Base-by-base conservation (phyloP, 2,797 vertebrate genomes). In the Spinibarbus caldwelli region DNA sequence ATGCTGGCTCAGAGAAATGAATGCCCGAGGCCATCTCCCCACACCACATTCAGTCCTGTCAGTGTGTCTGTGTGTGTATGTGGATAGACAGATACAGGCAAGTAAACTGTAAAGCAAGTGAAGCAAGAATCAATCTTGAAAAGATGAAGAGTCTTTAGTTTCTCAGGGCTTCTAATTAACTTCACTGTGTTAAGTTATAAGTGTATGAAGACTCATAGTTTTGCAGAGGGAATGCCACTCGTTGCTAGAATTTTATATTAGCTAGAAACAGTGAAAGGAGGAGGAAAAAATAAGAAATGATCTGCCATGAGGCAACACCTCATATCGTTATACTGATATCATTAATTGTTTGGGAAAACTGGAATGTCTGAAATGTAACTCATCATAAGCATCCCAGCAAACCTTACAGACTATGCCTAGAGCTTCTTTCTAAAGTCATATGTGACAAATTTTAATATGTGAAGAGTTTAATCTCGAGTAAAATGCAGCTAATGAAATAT, bases 1-100 rank as follows among this genome's bases (percentile, higher is more conserved):
- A 86, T 91, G 90, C 92, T 92, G 90, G 90, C 89, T 94, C 90
- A 91, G 91, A 89, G 89, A 93, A 94, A 93, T 88, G 62, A 45
- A 70, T 80, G 89, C 90, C 93, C 85, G 78, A 29, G 91, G 93
- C 92, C 89, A 90, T 70, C 90, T 90, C 88, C 90, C 47, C 87
- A 88, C 89, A 90, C 85, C 83, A 88, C 87, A 90, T 88, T 90
- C 89, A 84, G 66, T 86, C 43, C 62, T 29, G 80, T 54, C 29
- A 66, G 52, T 45, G 76, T 62, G 71, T n/a, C n/a, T n/a, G n/a
- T n/a, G n/a, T n/a, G n/a, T n/a, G n/a, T n/a, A n/a, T 78, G 72
- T 52, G 67, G 11, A 41, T 47, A 68, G 76, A 43, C 7, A 71
- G 45, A 34, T 26, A 29, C 26, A 76, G 49, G 70, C 57, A 45